phyloP scores from a whole-genome alignment of 2,797 vertebrate species.

The Syngnathus acus region DNA sequence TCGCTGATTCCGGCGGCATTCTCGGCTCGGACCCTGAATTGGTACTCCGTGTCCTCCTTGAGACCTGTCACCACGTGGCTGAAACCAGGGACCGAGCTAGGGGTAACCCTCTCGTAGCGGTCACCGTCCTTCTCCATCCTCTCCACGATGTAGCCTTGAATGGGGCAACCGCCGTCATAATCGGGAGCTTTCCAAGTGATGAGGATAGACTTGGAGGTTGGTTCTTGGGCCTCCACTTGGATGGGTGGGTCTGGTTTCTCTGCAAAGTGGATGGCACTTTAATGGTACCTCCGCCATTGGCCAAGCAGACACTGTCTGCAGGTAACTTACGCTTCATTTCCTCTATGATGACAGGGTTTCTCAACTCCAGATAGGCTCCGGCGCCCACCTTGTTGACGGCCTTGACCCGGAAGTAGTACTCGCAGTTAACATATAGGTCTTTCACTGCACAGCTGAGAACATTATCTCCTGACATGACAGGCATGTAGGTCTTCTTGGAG shows the following conservation, averaged over 20 bases:
- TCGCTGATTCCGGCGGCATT: conserved; percentile 92
- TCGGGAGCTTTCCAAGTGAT: conserved; percentile 93
- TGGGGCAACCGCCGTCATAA: conserved; percentile 90
- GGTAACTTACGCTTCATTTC: conserved; percentile 87
- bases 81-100: conserved; percentile 81
- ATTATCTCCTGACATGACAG: conserved; percentile 88
- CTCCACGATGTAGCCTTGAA: conserved; percentile 93
- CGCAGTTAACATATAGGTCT: conserved; percentile 86
- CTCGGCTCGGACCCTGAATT: conserved; percentile 91
- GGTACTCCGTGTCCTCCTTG: conserved; percentile 84
- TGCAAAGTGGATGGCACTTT: conserved; percentile 43
- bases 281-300: neutral
- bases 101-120: conserved; percentile 82
- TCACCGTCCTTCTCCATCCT: conserved; percentile 91
- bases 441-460: conserved; percentile 80
- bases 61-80: conserved; percentile 83
- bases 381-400: conserved; percentile 95
- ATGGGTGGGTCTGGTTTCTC: conserved; percentile 95
- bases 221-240: conserved; percentile 83
- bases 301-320: neutral
- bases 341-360: conserved; percentile 85
- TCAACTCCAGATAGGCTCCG: conserved; percentile 86
- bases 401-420: conserved; percentile 96
- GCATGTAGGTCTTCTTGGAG: conserved; percentile 89
- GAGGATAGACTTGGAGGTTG: conserved; percentile 85